A percentile compares a stretch with the other conserved stretches of the same genome.
Conservation (phyloP, 92 coral and sea anemone species). For the Paramuricea clavata region DNA sequence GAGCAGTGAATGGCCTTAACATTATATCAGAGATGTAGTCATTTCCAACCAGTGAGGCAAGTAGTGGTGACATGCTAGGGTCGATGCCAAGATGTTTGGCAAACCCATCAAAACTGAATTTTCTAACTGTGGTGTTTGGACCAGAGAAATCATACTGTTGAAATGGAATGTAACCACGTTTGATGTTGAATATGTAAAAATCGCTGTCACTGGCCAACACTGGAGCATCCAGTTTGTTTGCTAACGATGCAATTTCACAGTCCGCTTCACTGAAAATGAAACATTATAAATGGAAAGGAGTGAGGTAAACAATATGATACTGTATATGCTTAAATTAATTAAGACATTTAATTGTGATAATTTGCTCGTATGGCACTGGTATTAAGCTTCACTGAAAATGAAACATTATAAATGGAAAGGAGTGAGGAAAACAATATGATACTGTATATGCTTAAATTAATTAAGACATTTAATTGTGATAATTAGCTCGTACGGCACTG, state of each 20-base stretch:
- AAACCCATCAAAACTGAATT: conserved; percentile 67
- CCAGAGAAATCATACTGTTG: conserved; percentile 62
- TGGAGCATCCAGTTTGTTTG: conserved; percentile 77
- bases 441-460: too few species aligned
- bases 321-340: too few species aligned
- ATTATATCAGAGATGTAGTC: conserved; percentile 73
- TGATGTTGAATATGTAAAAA: conserved; percentile 85
- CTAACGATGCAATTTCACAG: conserved; percentile 83
- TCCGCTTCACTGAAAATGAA: conserved; percentile 80
- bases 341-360: too few species aligned
- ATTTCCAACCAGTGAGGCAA: conserved; percentile 90
- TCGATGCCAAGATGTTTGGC: conserved; percentile 72
- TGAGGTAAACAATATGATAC: too few species aligned
- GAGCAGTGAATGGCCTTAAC: conserved; percentile 60
- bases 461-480: too few species aligned
- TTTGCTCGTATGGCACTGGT: too few species aligned
- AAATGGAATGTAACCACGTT: conserved; percentile 86
- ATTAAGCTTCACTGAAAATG: conserved; percentile 80
- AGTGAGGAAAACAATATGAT: too few species aligned
- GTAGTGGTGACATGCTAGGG: conserved; percentile 70
- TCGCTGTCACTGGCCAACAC: conserved; percentile 90
- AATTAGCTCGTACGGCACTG: too few species aligned
- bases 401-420: too few species aligned
- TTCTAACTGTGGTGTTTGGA: conserved; percentile 49
- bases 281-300: too few species aligned